Evolutionary conservation across 1,140 invertebrate species (phyloP).

Genomic region (Geopemphigus sp.): DNA sequence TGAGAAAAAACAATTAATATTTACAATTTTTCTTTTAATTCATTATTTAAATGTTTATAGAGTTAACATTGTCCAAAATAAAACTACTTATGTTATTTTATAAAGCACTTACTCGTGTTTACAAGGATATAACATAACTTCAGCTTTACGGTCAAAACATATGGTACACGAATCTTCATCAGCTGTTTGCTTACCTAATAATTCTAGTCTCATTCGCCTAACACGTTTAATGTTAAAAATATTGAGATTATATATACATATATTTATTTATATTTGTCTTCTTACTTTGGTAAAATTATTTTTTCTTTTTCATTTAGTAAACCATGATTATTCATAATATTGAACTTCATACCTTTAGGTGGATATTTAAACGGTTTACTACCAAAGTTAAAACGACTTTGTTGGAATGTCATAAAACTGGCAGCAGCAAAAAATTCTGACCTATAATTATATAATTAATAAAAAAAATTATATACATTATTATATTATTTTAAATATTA

Average conservation of each 20-base stretch:
- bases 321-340: conserved; percentile 76
- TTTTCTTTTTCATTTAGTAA: conserved; percentile 69
- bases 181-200: conserved; percentile 71
- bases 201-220: conserved; percentile 73
- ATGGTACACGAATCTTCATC: conserved; percentile 83
- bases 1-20: too few species aligned
- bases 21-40: too few species aligned
- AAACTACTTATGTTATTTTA: too few species aligned
- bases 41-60: too few species aligned
- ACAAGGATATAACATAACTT: conserved; percentile 75
- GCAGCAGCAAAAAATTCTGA: conserved; percentile 88
- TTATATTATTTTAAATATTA: background rate
- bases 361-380: conserved; percentile 75
- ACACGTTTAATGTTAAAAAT: conserved; percentile 33
- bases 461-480: background rate
- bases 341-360: conserved; percentile 66
- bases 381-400: conserved; percentile 93
- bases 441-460: conserved; percentile 59
- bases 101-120: conserved; percentile 67
- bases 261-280: background rate
- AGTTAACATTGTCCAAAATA: too few species aligned
- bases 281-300: conserved; percentile 63
- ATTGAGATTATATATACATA: background rate
- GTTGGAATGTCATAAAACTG: conserved; percentile 94
- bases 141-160: conserved; percentile 79